These are phyloP conservation scores for Chalcosyrphus nemorum DNA, from an alignment of 2,888 invertebrate species.

Conservation along the genomic window DNA sequence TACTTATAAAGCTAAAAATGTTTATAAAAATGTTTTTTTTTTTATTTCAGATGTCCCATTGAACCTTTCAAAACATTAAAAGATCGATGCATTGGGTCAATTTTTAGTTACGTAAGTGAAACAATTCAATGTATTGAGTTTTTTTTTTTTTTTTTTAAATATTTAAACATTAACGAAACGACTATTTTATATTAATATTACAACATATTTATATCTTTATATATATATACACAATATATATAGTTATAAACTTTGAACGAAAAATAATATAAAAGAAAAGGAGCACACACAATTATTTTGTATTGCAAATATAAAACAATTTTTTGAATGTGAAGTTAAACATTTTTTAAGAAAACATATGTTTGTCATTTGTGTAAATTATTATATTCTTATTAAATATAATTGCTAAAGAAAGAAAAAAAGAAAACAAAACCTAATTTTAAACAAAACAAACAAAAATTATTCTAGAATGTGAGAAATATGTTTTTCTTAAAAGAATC, in stretches of 20 bases:
- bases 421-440: conserved; percentile 36
- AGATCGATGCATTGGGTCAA: conserved; percentile 75
- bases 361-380: conserved; percentile 61
- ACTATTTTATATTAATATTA: conserved; percentile 67
- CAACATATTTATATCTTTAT: conserved; percentile 64
- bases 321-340: conserved; percentile 50
- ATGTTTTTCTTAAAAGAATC: conserved; percentile 79
- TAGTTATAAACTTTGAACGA: conserved; percentile 54
- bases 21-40: conserved; percentile 41
- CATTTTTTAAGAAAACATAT: conserved; percentile 63
- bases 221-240: conserved; percentile 66
- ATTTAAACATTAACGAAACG: conserved; percentile 62
- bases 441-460: conserved; percentile 49
- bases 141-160: conserved; percentile 60
- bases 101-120: conserved; percentile 76
- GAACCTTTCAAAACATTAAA: conserved; percentile 92
- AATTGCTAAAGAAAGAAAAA: conserved; percentile 49
- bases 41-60: conserved; percentile 91
- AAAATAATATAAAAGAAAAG: conserved; percentile 12
- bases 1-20: too few species aligned
- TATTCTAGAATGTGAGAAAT: conserved; percentile 53
- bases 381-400: conserved; percentile 64
- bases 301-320: conserved; percentile 57
- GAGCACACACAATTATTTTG: conserved; percentile 59
- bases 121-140: conserved; percentile 62